Percentiles rank a stretch among this genome's conserved stretches.
These are phyloP conservation scores for Taurulus bubalis DNA, from an alignment of 2,113 vertebrate species.

Conservation along the genomic window DNA sequence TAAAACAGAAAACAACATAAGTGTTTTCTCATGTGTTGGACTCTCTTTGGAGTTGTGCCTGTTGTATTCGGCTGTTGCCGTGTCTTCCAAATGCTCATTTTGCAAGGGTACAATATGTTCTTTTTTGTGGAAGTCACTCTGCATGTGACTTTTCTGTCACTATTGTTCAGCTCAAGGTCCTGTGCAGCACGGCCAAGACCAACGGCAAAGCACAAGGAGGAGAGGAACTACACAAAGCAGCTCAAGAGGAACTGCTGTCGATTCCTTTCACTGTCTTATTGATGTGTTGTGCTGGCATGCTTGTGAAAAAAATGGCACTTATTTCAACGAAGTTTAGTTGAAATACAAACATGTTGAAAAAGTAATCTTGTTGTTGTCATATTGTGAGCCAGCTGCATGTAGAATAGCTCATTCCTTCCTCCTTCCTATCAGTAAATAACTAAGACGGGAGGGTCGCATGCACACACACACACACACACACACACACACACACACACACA, in stretches of 20 bases:
- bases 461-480: not conserved
- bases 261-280: not conserved
- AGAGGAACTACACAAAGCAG: not conserved
- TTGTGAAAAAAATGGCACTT: not conserved
- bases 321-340: not conserved
- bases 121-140: not conserved
- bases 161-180: not conserved
- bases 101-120: not conserved
- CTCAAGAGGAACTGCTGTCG: not conserved
- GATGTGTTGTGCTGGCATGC: not conserved
- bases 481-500: constrained; percentile 4
- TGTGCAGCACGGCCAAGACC: not conserved
- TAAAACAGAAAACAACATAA: constrained; percentile 27
- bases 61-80: not conserved
- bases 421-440: constrained; percentile 66
- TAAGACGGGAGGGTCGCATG: constrained; percentile 55
- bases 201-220: not conserved
- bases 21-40: constrained; percentile 7
- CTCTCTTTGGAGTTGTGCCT: not conserved
- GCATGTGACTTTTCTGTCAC: constrained; percentile 10
- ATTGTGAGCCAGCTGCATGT: constrained; percentile 9
- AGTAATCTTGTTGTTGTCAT: not conserved
- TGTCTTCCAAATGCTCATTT: not conserved
- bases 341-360: not conserved
- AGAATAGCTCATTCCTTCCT: constrained; percentile 19